Evolutionary conservation across 2,113 vertebrate species (phyloP), one percentile per base, ranked within the genome.

Genomic region (Gasterosteus aculeatus): DNA sequence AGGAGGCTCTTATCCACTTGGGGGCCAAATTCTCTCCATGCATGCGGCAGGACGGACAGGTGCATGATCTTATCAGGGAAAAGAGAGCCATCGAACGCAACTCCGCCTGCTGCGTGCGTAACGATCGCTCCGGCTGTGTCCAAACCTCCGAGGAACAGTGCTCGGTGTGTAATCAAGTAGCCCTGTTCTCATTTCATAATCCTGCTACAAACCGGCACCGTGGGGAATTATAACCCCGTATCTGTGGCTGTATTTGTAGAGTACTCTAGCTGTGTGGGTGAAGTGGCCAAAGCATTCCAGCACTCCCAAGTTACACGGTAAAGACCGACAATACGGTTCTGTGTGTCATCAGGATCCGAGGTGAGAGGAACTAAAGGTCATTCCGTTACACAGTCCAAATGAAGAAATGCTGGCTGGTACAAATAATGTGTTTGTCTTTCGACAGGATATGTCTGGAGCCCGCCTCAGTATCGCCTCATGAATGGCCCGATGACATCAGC

Each of bases 401-500:
- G 16, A 11, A 64, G 5, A 51, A 5, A 46, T n/a, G 19, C 8
- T 12, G 16, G 3, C 33, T 62, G 7, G 7, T 49, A 33, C 53
- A 44, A 16, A 22, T 75, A 12, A 42, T 38, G 9, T 62, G 63
- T 69, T 63, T 65, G 0, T 71, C 5, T 80, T 12, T 2, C 51
- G 44, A 39, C 91, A 99, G 98, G 92, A 97, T 96, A 31, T 99
- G 98, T 91, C 94, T 96, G 39, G 98, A 99, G 88, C 98, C 98
- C 3, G 97, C 96, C 59, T 99, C 98, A 0, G 96, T 95, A 75
- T 89, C 96, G 12, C 98, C 98, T 0, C 98, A 99, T 0, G 96
- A 99, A 80, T 99, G 98, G 98, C 96, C 97, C 0, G 97, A 99
- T 85, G 98, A 99, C 92, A 99, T 99, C 94, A 99, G 98, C 87